Conservation (phyloP, 1,140 invertebrate species). For the Drosophila virilis region DNA sequence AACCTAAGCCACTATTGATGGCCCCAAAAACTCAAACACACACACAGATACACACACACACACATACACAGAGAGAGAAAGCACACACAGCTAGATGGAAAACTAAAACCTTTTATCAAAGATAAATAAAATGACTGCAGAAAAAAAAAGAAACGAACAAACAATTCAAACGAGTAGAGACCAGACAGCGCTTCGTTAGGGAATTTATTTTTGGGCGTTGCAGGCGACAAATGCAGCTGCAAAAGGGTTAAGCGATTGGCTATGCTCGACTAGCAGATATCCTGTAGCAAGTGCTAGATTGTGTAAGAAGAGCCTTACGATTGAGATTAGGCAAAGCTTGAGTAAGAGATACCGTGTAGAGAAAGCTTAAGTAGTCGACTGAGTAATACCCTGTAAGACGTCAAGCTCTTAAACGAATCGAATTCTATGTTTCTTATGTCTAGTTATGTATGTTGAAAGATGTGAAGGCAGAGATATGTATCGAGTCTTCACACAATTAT, state of each 20-base stretch:
- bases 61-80: slow-evolving; percentile 3
- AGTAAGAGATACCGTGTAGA: slow-evolving; percentile 1
- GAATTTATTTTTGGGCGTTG: slow-evolving; percentile 33
- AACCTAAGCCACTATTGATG: slow-evolving; percentile 54
- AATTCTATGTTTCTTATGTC: too few species aligned
- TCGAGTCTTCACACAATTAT: too few species aligned
- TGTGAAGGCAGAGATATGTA: too few species aligned
- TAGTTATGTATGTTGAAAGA: too few species aligned
- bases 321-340: background rate
- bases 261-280: background rate
- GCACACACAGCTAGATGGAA: slow-evolving; percentile 8
- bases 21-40: slow-evolving; percentile 7
- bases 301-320: background rate
- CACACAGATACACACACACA: slow-evolving; percentile 14
- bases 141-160: background rate
- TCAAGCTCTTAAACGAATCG: background rate
- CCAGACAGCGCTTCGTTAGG: slow-evolving; percentile 29
- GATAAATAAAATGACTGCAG: slow-evolving; percentile 75
- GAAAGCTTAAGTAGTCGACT: background rate
- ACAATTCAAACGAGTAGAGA: slow-evolving; percentile 19
- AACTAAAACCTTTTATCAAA: slow-evolving; percentile 80
- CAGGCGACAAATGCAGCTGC: slow-evolving; percentile 49
- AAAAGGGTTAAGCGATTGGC: background rate
- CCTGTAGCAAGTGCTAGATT: background rate
- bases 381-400: background rate